A percentile compares a stretch with the other conserved stretches of the same genome.
Conservation (phyloP, 1,140 invertebrate genomes). For the Ostrea edulis region DNA sequence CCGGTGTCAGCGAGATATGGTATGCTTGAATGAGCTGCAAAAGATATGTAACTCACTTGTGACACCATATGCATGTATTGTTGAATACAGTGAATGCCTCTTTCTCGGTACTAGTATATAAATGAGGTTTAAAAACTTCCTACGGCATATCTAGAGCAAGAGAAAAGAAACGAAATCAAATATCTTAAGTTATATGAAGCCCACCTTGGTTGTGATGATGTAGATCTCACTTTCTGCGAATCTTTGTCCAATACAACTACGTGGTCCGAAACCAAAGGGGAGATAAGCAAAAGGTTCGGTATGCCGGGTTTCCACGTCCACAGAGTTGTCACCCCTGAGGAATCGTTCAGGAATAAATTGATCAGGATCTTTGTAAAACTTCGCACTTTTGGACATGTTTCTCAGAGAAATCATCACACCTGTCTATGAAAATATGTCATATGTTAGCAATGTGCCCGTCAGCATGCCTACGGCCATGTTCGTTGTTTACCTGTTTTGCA, state of each 20-base stretch:
- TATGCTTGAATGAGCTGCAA: not conserved
- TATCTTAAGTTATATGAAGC: constrained; percentile 58
- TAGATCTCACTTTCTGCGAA: constrained; percentile 85
- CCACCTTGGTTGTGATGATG: constrained; percentile 83
- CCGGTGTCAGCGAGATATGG: not conserved
- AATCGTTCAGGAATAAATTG: constrained; percentile 92
- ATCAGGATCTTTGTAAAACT: constrained; percentile 87
- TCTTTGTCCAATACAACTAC: constrained; percentile 83
- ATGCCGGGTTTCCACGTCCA: constrained; percentile 33
- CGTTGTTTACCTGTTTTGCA: no score
- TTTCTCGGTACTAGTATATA: not conserved
- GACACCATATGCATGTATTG: not conserved
- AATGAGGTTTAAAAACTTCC: not conserved
- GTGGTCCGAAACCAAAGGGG: constrained; percentile 83
- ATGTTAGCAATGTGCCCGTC: not conserved
- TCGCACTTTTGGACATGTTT: constrained; percentile 8
- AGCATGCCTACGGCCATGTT: no score
- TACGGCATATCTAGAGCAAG: not conserved
- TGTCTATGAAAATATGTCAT: constrained; percentile 7
- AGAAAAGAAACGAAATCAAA: no score
- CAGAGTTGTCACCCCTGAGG: constrained; percentile 80
- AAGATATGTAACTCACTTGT: not conserved
- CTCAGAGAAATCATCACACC: not conserved
- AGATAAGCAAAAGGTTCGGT: constrained; percentile 80
- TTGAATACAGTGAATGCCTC: not conserved